A percentile compares a stretch with the other conserved stretches of the same genome.
phyloP scores from a whole-genome alignment of 2,113 vertebrate genomes.

The Rhynchomys soricoides region DNA sequence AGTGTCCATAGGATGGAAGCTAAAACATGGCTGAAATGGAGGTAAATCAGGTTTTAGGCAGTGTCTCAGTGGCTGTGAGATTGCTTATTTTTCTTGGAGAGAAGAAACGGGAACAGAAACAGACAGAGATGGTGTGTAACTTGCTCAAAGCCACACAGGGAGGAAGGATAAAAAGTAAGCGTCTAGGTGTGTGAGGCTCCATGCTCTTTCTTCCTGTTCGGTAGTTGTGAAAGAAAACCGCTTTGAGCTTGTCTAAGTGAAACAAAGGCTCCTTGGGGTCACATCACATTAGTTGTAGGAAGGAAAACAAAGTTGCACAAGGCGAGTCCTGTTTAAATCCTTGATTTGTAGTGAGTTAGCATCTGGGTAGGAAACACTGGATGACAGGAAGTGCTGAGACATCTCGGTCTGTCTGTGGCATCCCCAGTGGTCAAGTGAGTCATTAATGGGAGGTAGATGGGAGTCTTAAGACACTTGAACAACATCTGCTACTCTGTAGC shows the following conservation, averaged over 20 bases:
- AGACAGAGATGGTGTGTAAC: fast-evolving
- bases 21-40: background rate
- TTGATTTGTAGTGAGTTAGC: background rate
- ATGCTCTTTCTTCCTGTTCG: background rate
- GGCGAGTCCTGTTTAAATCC: background rate
- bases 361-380: background rate
- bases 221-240: background rate
- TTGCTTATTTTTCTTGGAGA: background rate
- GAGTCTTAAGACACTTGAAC: background rate
- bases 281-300: background rate
- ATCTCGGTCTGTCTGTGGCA: background rate
- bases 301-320: background rate
- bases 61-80: background rate
- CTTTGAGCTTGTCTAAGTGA: background rate
- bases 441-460: background rate
- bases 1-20: background rate
- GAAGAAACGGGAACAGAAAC: background rate
- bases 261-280: background rate
- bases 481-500: background rate
- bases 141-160: background rate
- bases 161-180: background rate
- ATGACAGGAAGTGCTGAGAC: no score
- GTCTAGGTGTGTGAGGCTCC: background rate
- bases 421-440: background rate
- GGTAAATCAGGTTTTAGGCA: background rate